Conservation (phyloP, 1,140 invertebrate genomes). For the Lysiphlebus fabarum region DNA sequence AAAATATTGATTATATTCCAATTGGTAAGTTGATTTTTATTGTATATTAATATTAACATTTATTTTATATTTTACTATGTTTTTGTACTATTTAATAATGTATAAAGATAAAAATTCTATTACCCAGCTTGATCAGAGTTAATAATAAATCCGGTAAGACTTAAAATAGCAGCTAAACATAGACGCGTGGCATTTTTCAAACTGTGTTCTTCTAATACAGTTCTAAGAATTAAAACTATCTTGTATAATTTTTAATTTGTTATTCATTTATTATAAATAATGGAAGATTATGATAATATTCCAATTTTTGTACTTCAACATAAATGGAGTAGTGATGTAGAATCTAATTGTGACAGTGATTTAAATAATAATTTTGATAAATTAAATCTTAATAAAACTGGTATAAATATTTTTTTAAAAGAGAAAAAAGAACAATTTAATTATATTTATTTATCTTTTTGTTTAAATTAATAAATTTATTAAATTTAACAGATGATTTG, state of each 20-base stretch:
- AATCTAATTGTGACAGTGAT: conserved; percentile 40
- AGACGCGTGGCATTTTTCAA: conserved; percentile 15
- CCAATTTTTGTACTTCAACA: conserved; percentile 48
- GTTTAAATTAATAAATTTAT: conserved; percentile 17
- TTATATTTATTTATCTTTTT: background rate
- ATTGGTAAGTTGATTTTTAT: conserved; percentile 37
- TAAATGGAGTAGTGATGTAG: conserved; percentile 51
- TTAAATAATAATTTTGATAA: conserved; percentile 27
- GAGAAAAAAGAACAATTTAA: no score
- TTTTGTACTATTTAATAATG: background rate
- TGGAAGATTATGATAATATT: conserved; percentile 42
- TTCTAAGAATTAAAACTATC: no score
- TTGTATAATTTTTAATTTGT: no score
- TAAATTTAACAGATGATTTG: conserved; percentile 33
- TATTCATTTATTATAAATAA: no score
- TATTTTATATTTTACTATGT: background rate
- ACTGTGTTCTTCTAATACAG: no score
- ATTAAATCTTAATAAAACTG: conserved; percentile 21
- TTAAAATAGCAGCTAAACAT: background rate
- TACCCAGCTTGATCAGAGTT: no score
- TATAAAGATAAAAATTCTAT: background rate
- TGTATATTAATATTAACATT: conserved; percentile 6
- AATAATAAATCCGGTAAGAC: background rate
- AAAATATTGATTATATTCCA: conserved; percentile 31
- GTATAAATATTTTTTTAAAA: no score